These are phyloP conservation scores for Rutilus rutilus DNA, from an alignment of 2,113 vertebrate species.

Conservation along the genomic window DNA sequence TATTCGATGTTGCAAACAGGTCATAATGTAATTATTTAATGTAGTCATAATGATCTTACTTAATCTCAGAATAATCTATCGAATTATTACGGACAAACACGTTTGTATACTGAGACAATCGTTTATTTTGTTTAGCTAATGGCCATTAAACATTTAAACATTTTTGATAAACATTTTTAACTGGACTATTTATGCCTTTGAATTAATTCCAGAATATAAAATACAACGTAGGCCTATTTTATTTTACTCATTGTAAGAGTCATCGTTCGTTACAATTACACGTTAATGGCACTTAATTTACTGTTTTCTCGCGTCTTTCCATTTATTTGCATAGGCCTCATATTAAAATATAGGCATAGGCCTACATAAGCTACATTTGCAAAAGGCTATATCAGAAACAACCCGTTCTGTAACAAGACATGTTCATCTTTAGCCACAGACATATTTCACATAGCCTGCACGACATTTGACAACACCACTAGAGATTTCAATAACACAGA, in stretches of 20 bases:
- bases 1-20: neutral
- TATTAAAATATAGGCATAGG: too few relatives aligned
- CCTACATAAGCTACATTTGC: too few relatives aligned
- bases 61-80: neutral
- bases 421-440: neutral
- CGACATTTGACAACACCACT: neutral
- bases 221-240: neutral
- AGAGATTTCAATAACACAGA: neutral
- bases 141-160: neutral
- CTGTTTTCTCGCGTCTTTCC: neutral
- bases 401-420: neutral
- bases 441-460: neutral
- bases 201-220: neutral
- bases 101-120: neutral
- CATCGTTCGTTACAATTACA: neutral
- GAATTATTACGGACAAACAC: slow-evolving; percentile 14
- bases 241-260: neutral
- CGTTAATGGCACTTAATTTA: neutral
- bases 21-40: neutral
- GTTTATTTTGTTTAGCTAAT: slow-evolving; percentile 21
- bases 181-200: neutral
- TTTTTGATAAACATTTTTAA: neutral
- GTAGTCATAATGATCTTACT: too few relatives aligned
- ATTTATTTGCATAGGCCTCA: neutral
- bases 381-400: too few relatives aligned